phyloP scores from a whole-genome alignment of 2,113 vertebrate species.

The Grammomys surdaster region DNA sequence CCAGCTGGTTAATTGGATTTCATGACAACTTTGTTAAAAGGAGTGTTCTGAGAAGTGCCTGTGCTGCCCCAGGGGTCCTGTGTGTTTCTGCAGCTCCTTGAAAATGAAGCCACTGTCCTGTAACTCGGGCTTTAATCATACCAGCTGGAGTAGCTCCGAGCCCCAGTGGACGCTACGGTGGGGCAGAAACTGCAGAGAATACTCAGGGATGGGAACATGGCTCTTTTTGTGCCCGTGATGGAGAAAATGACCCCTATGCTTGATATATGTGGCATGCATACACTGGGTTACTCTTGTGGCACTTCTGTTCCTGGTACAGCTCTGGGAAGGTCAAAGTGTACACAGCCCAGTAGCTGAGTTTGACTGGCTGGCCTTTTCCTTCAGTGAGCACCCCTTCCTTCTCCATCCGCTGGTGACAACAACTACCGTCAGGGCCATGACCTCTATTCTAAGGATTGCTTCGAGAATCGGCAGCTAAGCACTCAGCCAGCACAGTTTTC shows the following conservation, averaged over 20 bases:
- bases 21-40: constrained; percentile 80
- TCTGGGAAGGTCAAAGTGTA: neutral
- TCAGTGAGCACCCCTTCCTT: neutral
- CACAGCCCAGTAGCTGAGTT: neutral
- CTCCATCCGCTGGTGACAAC: neutral
- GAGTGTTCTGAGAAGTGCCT: constrained; percentile 62
- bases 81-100: constrained; percentile 65
- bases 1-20: constrained; percentile 80
- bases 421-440: neutral
- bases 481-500: neutral
- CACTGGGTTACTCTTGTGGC: neutral
- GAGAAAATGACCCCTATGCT: neutral
- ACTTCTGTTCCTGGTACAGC: neutral
- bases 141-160: constrained; percentile 1
- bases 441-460: constrained; percentile 18
- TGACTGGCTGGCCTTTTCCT: neutral
- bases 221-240: constrained; percentile 37
- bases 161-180: neutral
- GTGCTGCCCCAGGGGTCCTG: constrained; percentile 80
- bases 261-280: neutral
- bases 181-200: neutral
- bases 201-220: neutral
- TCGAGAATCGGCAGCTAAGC: neutral
- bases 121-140: constrained; percentile 68
- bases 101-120: constrained; percentile 52